Evolutionary conservation across 2,797 vertebrate species (phyloP).

Genomic region (Rhynchotus rufescens): DNA sequence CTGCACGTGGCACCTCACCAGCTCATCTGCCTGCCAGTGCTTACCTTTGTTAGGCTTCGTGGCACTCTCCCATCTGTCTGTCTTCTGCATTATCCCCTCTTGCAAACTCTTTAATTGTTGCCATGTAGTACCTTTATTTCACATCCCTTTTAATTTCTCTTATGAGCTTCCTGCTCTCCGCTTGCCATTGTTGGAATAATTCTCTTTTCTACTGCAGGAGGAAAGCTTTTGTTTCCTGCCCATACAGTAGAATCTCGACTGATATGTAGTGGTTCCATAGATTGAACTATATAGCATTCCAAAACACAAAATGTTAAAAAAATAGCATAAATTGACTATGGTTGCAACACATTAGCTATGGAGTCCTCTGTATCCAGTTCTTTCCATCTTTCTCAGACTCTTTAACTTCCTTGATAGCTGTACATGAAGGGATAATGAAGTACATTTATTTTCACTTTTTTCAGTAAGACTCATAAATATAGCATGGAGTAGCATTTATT

Average conservation of each 20-base stretch:
- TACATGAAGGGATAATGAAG: not conserved
- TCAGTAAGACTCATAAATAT: not conserved
- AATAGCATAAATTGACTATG: accelerated
- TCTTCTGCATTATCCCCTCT: not conserved
- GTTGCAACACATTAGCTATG: not conserved
- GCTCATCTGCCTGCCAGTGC: not conserved
- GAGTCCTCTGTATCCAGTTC: not conserved
- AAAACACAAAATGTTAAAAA: not conserved
- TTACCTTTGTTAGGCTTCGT: not conserved
- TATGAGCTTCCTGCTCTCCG: not conserved
- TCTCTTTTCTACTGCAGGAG: not conserved
- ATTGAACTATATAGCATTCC: not conserved
- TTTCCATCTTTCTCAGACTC: not conserved
- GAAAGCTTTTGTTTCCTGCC: not conserved
- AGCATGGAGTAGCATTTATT: not conserved
- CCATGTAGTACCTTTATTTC: not conserved
- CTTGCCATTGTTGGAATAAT: not conserved
- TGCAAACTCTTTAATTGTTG: not conserved
- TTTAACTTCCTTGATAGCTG: not conserved
- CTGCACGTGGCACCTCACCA: not conserved
- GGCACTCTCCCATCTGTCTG: not conserved
- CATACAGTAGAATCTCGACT: not conserved
- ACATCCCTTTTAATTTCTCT: not conserved
- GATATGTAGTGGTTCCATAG: not conserved
- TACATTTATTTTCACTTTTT: not conserved